Evolutionary conservation across 2,797 vertebrate species (phyloP), one percentile per base, ranked within the genome.

Genomic region (Lepilemur ruficaudatus): DNA sequence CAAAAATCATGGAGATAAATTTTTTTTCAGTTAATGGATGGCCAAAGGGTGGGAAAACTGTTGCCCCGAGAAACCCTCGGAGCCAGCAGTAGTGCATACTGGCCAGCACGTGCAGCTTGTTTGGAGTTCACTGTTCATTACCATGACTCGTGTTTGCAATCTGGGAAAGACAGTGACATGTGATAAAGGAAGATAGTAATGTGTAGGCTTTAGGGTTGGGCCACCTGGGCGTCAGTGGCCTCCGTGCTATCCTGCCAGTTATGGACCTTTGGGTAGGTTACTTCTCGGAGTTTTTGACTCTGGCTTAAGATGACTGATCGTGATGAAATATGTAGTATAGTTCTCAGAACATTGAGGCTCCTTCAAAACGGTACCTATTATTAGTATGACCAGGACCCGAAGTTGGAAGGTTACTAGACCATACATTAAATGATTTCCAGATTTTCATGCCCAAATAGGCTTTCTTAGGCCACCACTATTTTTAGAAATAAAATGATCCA

Each of bases 21-120:
- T 59, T 63, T 72, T 92, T 43, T 92, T 86, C 59, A 35, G 52
- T 95, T 94, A 50, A 92, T 35, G 87, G 61, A 43, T 96, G 57
- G 48, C 59, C 52, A 59, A 32, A 90, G 35, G 73, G 14, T 63
- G 61, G 43, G 67, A 92, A 70, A 85, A 86, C 59, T 80, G 48
- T 73, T 87, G 70, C 73, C 95, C 41, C 73, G 55, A 93, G 69
- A 89, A 67, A 48, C 55, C n/a, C 17, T 65, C 63, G 8, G 72
- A 89, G 93, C 48, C 57, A 35, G 52, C 30, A 38, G 4, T 55
- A 80, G 55, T n/a, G 3, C 35, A 4, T 14, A 7, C 28, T 85
- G 17, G 67, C 32, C 70, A 30, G 17, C 4, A 0, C 50, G 32
- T 86, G 43, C 80, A 43, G 78, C 48, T 43, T 63, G 41, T 80